Evolutionary conservation across 2,888 invertebrate species (phyloP), one percentile per base, ranked within the genome.

Genomic region (Panorpa germanica): DNA sequence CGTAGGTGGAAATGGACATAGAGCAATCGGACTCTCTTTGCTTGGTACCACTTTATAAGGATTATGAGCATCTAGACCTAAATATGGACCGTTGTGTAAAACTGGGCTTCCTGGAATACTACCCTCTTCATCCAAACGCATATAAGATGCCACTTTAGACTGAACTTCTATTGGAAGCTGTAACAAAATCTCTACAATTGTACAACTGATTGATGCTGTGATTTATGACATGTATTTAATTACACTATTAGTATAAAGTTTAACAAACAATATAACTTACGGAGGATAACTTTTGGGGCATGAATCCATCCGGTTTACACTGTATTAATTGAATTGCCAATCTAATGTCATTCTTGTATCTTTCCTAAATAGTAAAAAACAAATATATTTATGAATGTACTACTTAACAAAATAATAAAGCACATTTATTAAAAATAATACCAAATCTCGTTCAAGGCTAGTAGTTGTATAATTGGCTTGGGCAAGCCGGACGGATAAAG

Each of bases 261-360:
- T 39, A 37, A 39, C 32, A 30, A 9, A 27, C n/a, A n/a, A 24
- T 14, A 29, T 12, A n/a, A 67, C 75, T 72, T 63, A 86, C 86
- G 54, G 75, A 73, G 50, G 85, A 83, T 45, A 83, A 69, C 56
- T 80, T 83, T 48, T 90, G 91, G 25, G 86, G 74, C 36, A 91
- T 78, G 61, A 90, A 93, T 57, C 83, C 83, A 39, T 83, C 81
- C 40, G 91, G 91, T 49, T 90, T 91, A 53, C 91, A 91, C 50
- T 93, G 91, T 31, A 93, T 61, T 44, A 93, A 62, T 54, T 91
- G 88, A 41, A 91, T 88, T 36, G 91, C 91, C 47, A 88, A 58
- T 53, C 80, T 83, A 50, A 91, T 88, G 51, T 93, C 93, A 47
- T 78, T 82, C 52, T 86, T 78, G 55, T 88, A 91, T 45, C 85